These are phyloP conservation scores for Gymnobelideus leadbeateri DNA, from an alignment of 2,113 vertebrate species.

Conservation along the genomic window DNA sequence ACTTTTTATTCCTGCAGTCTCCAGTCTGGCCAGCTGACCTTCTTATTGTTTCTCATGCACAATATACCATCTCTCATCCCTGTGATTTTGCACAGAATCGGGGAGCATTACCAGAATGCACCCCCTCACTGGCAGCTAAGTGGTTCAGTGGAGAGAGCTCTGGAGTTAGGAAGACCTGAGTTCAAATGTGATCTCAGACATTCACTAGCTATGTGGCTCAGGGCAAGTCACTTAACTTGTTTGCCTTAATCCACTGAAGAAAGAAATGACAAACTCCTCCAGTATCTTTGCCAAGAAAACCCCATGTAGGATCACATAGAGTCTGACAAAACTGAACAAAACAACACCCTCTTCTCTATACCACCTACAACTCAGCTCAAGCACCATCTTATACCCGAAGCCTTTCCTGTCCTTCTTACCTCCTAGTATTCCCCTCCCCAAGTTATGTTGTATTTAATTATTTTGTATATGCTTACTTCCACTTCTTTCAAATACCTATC, in stretches of 20 bases:
- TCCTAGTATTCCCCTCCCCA: background rate
- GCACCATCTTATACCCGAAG: background rate
- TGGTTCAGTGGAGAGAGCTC: background rate
- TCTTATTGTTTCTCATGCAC: background rate
- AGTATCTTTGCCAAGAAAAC: background rate
- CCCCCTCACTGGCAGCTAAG: background rate
- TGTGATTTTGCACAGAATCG: background rate
- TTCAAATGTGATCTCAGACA: background rate
- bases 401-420: background rate
- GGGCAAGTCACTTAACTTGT: background rate
- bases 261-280: background rate
- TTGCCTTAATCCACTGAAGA: background rate
- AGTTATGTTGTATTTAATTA: background rate
- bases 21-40: background rate
- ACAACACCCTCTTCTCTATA: background rate
- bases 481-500: background rate
- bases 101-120: background rate
- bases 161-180: background rate
- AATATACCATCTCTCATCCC: background rate
- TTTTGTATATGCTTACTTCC: background rate
- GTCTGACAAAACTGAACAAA: background rate
- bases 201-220: background rate
- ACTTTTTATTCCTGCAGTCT: background rate
- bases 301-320: background rate
- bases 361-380: background rate